Percentiles rank a stretch among this genome's conserved stretches.
phyloP scores from a whole-genome alignment of 2,797 vertebrate genomes.

The Selene dorsalis region DNA sequence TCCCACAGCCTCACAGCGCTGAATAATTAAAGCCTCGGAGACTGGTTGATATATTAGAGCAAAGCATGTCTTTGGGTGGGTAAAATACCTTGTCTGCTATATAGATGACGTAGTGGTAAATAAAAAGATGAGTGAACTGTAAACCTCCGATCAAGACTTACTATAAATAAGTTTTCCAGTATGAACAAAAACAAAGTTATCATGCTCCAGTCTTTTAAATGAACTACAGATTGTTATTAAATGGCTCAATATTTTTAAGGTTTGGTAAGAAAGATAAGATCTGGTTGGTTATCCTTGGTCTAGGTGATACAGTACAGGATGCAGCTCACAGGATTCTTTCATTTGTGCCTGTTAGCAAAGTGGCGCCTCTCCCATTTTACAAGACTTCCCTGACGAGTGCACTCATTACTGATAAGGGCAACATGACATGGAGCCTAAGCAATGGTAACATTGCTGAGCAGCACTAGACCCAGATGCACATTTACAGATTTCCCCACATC shows the following conservation, averaged over 20 bases:
- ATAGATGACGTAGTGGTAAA: background rate
- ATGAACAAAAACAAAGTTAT: background rate
- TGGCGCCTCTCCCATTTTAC: slow-evolving; percentile 67
- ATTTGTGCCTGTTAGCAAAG: slow-evolving; percentile 60
- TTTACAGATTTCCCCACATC: slow-evolving; percentile 56
- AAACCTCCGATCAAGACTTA: background rate
- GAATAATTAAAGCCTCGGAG: slow-evolving; percentile 25
- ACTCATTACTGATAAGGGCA: slow-evolving; percentile 72
- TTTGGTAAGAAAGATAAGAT: background rate
- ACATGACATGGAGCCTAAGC: slow-evolving; percentile 68
- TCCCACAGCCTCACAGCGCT: slow-evolving; percentile 14
- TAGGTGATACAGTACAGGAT: slow-evolving; percentile 4
- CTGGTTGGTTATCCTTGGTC: background rate
- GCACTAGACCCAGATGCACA: slow-evolving; percentile 35
- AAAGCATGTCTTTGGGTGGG: background rate
- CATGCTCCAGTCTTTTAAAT: too few species aligned
- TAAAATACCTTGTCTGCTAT: slow-evolving; percentile 9
- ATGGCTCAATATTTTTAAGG: background rate
- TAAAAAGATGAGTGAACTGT: background rate
- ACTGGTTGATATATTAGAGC: slow-evolving; percentile 21
- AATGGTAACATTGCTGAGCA: slow-evolving; percentile 39
- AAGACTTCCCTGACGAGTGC: slow-evolving; percentile 56
- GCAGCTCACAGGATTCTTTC: slow-evolving; percentile 31
- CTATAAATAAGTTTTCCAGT: background rate
- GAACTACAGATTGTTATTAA: background rate